Evolutionary conservation across 1,140 invertebrate species (phyloP).

Genomic region (Cydia fagiglandana): DNA sequence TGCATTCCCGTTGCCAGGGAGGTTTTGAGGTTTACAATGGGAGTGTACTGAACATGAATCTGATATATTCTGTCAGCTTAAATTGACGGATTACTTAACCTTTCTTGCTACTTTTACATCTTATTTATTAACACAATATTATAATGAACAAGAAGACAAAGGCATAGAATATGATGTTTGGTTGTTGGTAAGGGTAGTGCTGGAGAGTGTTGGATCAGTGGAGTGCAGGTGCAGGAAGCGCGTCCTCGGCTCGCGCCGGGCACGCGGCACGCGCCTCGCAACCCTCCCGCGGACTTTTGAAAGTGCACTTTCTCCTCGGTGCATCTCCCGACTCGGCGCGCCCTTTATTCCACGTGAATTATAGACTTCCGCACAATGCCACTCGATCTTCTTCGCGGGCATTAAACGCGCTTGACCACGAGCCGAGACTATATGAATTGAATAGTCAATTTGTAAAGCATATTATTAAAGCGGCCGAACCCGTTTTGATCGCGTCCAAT

Average conservation of each 20-base stretch:
- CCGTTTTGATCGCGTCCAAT: conserved; percentile 14
- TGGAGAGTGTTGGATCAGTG: conserved; percentile 56
- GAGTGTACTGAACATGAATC: too few species aligned
- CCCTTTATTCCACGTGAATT: conserved; percentile 36
- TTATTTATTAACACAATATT: too few species aligned
- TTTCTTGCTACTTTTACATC: too few species aligned
- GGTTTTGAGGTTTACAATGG: too few species aligned
- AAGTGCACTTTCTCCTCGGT: conserved; percentile 40
- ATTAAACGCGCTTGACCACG: conserved; percentile 25
- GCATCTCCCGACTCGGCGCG: conserved; percentile 36
- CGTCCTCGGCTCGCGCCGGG: conserved; percentile 36
- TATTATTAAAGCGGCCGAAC: conserved; percentile 16
- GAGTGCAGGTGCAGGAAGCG: conserved; percentile 15
- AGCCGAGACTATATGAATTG: conserved; percentile 4
- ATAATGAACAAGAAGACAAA: too few species aligned
- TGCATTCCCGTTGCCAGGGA: too few species aligned
- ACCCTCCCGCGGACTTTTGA: conserved; percentile 38
- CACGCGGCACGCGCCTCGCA: conserved; percentile 40
- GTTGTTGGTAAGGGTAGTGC: background rate
- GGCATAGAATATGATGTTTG: too few species aligned
- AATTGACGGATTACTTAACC: too few species aligned
- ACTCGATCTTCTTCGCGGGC: conserved; percentile 12
- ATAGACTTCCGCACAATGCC: conserved; percentile 35
- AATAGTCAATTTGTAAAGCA: conserved; percentile 21
- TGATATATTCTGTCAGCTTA: too few species aligned